Conservation (phyloP, 2,797 vertebrate genomes). For the Darevskia nairensis region DNA sequence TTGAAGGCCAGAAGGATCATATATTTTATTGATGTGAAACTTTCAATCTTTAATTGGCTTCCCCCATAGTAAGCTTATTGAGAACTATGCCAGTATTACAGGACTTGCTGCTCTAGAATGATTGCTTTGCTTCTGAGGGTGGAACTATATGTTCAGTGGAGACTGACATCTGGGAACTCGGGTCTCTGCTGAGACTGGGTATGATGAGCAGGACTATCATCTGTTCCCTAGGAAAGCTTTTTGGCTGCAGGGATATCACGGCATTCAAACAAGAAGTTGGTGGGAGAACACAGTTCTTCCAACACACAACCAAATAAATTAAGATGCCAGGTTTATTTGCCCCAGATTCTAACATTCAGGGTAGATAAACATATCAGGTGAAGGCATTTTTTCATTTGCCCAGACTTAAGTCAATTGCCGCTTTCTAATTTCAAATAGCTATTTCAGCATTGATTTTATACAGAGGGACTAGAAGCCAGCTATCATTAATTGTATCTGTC, state of each 20-base stretch:
- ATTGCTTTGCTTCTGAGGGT: neutral
- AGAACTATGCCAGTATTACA: neutral
- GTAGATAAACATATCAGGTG: too few species aligned
- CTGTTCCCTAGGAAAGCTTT: neutral
- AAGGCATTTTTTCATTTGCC: too few species aligned
- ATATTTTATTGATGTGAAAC: constrained; percentile 8
- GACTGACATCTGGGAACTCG: neutral
- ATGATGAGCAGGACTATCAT: neutral
- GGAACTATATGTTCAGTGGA: neutral
- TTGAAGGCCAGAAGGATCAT: constrained; percentile 11
- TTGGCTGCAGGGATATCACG: neutral
- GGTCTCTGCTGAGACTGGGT: neutral
- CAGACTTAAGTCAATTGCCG: too few species aligned
- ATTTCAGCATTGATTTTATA: neutral
- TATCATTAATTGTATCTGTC: neutral
- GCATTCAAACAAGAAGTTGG: neutral
- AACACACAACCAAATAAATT: neutral
- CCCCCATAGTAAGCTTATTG: neutral
- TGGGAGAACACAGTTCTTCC: neutral
- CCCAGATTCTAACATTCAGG: neutral
- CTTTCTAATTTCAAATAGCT: neutral
- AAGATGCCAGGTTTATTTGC: neutral
- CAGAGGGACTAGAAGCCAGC: neutral
- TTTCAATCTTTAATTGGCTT: constrained; percentile 6
- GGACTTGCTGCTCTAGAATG: neutral